These are phyloP conservation scores for Volucella bombylans DNA, from an alignment of 2,888 invertebrate species.

Conservation along the genomic window DNA sequence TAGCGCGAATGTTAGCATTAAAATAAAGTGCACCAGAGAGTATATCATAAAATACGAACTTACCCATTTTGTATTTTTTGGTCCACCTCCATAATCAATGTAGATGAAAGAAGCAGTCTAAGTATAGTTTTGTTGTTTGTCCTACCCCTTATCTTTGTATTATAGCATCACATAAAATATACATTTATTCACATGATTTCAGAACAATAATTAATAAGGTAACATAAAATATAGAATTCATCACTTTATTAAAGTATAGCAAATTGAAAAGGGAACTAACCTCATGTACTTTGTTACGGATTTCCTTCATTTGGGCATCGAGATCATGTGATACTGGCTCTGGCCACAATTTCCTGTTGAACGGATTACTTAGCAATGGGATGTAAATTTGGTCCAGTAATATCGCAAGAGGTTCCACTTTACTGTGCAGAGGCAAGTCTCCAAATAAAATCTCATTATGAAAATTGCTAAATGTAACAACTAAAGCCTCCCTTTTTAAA, in stretches of 20 bases:
- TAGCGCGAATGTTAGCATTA: too few species aligned
- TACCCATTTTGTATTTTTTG: constrained; percentile 83
- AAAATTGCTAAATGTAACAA: constrained; percentile 82
- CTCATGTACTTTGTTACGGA: constrained; percentile 83
- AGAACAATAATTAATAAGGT: constrained; percentile 3
- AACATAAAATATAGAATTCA: constrained; percentile 12
- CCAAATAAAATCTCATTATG: constrained; percentile 85
- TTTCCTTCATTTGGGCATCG: constrained; percentile 86
- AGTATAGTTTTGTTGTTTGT: constrained; percentile 93
- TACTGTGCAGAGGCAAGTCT: constrained; percentile 87
- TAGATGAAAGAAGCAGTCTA: constrained; percentile 91
- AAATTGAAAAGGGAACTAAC: constrained; percentile 77
- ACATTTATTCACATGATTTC: neutral
- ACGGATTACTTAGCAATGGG: constrained; percentile 88
- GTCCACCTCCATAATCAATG: constrained; percentile 86
- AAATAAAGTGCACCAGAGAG: too few species aligned
- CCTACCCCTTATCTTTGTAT: constrained; percentile 86
- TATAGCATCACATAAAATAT: neutral
- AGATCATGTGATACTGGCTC: constrained; percentile 88
- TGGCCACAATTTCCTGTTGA: constrained; percentile 89
- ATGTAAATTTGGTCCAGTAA: constrained; percentile 89
- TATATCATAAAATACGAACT: constrained; percentile 58
- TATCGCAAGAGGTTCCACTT: constrained; percentile 87
- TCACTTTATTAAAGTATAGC: constrained; percentile 5
- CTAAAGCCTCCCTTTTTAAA: constrained; percentile 82